Percentiles rank a stretch among this genome's conserved stretches.
phyloP scores from a whole-genome alignment of 2,113 vertebrate genomes.

The Oreochromis spilurus region DNA sequence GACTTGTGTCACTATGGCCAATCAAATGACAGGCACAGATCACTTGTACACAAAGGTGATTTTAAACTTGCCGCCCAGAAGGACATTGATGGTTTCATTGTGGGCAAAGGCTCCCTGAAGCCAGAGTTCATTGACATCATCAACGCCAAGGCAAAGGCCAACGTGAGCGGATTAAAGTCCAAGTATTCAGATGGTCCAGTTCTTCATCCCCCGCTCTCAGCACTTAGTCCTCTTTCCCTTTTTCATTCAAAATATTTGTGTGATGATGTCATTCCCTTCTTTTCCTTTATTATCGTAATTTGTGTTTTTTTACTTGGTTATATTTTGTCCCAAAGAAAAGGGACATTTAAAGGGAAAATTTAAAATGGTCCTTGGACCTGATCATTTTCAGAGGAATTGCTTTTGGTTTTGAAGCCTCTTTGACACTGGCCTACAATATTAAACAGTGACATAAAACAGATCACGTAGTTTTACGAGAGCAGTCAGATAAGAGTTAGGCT shows the following conservation, averaged over 20 bases:
- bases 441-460: conserved; percentile 42
- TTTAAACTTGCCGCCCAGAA: conserved; percentile 82
- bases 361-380: neutral
- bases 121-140: conserved; percentile 94
- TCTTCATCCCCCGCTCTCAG: conserved; percentile 12
- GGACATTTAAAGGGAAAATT: conserved; percentile 29
- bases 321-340: conserved; percentile 26
- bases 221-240: conserved; percentile 37
- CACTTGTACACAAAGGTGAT: neutral
- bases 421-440: neutral
- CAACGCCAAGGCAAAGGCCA: conserved; percentile 71
- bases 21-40: neutral
- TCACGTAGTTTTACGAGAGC: neutral
- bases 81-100: conserved; percentile 93
- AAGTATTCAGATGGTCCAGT: conserved; percentile 8
- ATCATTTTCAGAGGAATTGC: neutral
- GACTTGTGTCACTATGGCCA: neutral
- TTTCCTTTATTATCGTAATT: neutral
- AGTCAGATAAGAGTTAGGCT: neutral
- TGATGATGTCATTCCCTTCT: conserved; percentile 53
- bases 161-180: neutral
- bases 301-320: neutral
- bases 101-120: conserved; percentile 97
- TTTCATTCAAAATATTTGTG: conserved; percentile 55
- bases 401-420: neutral